Base-by-base conservation (phyloP, 2,113 vertebrate species). In the Theropithecus gelada region DNA sequence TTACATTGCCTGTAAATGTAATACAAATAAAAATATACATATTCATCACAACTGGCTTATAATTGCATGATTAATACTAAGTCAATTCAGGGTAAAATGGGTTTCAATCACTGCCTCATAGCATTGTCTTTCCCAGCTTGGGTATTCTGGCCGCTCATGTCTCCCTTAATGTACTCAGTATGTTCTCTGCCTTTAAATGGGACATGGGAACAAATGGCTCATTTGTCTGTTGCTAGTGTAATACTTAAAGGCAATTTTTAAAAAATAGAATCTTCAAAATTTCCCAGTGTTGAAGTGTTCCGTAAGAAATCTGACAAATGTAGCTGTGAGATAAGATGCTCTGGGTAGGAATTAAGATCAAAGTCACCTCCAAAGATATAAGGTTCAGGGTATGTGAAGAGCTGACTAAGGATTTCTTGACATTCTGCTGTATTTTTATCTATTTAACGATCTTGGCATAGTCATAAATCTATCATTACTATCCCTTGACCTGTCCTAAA, bases 391-490 rank as follows among this genome's bases (percentile, higher is more conserved):
- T 88, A 52, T 10, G 4, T 9, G 27, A 40, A 95, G 8, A 73
- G 94, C 97, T 98, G 95, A 98, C 89, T 88, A 84, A 97, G 94
- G 40, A n/a, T 72, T 90, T 80, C 75, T 91, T 38, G 2, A 86
- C 80, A 89, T 61, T 91, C 75, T 96, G 61, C 48, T 90, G 6
- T 73, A 96, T 87, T 98, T 97, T 97, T 94, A 96, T 97, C 96
- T 55, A 52, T 48, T 90, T 72, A 93, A 85, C 82, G 59, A 95
- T 92, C 83, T 89, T 78, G 82, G 84, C 48, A 82, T 35, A 43
- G 84, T 52, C 88, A 93, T 97, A 97, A 97, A 96, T 97, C 92
- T 96, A 61, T 94, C 92, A 80, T 45, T 86, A n/a, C 70, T 57
- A 5, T 66, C 48, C 35, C 13, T 45, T 95, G 78, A 83, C 35